Evolutionary conservation across 2,113 vertebrate species (phyloP).

Genomic region (Trichomycterus rosablanca): DNA sequence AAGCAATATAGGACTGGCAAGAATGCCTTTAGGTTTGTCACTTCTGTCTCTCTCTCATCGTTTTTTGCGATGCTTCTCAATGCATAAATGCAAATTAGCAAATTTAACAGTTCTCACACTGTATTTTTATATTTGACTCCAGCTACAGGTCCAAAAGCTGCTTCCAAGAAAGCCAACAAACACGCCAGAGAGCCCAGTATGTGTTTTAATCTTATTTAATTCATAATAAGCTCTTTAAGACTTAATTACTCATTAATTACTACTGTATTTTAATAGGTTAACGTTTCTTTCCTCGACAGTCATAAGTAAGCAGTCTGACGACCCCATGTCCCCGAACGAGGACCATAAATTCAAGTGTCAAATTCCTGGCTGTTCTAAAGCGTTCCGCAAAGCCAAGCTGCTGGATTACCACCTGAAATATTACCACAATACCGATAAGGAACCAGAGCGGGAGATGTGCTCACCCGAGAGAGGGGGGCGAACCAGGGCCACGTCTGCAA

Average conservation of each 20-base stretch:
- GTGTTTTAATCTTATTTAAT: background rate
- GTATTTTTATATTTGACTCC: too few relatives aligned
- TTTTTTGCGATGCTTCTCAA: too few relatives aligned
- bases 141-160: constrained; percentile 43
- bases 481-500: constrained; percentile 46
- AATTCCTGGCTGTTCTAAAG: constrained; percentile 40
- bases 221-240: background rate
- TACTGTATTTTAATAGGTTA: background rate
- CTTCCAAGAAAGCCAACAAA: constrained; percentile 49
- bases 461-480: constrained; percentile 46
- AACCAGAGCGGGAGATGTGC: constrained; percentile 37
- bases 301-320: constrained; percentile 37
- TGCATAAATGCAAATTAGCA: too few relatives aligned
- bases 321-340: constrained; percentile 44
- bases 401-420: constrained; percentile 56
- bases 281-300: constrained; percentile 26
- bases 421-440: constrained; percentile 54
- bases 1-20: too few relatives aligned
- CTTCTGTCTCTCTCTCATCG: too few relatives aligned
- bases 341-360: constrained; percentile 50
- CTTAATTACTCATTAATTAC: too few relatives aligned
- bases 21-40: too few relatives aligned
- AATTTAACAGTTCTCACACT: too few relatives aligned
- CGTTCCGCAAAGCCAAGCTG: constrained; percentile 50
- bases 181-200: constrained; percentile 56